phyloP scores from a whole-genome alignment of 1,140 invertebrate genomes.

The Drosophila sturtevanti region DNA sequence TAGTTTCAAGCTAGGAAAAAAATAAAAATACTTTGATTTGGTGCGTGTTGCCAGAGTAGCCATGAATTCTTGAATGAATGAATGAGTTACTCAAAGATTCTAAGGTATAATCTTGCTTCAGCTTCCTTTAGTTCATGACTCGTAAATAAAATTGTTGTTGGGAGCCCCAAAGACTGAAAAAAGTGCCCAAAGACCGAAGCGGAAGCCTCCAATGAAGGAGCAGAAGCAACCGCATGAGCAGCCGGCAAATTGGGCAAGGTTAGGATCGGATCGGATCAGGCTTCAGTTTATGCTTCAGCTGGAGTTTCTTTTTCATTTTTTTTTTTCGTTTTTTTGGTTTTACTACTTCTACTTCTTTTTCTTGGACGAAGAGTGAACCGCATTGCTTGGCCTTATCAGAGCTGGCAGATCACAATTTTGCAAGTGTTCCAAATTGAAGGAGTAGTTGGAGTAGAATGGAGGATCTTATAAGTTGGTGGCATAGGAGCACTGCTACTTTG shows the following conservation, averaged over 20 bases:
- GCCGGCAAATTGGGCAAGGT: slow-evolving; percentile 56
- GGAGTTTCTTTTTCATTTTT: slow-evolving; percentile 30
- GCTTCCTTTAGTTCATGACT: slow-evolving; percentile 71
- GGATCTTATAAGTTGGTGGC: background rate
- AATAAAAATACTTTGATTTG: slow-evolving; percentile 44
- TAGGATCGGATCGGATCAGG: slow-evolving; percentile 40
- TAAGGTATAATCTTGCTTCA: slow-evolving; percentile 66
- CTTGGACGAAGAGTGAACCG: slow-evolving; percentile 20
- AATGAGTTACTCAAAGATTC: slow-evolving; percentile 49
- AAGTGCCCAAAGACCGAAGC: slow-evolving; percentile 38
- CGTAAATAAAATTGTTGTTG: slow-evolving; percentile 80
- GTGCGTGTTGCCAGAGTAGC: slow-evolving; percentile 59
- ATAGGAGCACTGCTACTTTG: slow-evolving; percentile 9
- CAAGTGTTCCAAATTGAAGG: slow-evolving; percentile 46
- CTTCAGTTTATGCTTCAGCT: slow-evolving; percentile 14
- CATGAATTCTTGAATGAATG: slow-evolving; percentile 81
- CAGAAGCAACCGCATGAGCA: slow-evolving; percentile 57
- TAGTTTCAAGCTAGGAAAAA: slow-evolving; percentile 67
- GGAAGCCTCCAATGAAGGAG: slow-evolving; percentile 61
- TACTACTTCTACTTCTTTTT: slow-evolving; percentile 32
- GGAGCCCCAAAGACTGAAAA: background rate
- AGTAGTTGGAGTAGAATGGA: background rate
- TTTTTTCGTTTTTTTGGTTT: too few species aligned
- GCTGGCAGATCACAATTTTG: slow-evolving; percentile 41
- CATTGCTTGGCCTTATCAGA: slow-evolving; percentile 12